Base-by-base conservation (phyloP, 2,888 invertebrate species). In the Plusia festucae region DNA sequence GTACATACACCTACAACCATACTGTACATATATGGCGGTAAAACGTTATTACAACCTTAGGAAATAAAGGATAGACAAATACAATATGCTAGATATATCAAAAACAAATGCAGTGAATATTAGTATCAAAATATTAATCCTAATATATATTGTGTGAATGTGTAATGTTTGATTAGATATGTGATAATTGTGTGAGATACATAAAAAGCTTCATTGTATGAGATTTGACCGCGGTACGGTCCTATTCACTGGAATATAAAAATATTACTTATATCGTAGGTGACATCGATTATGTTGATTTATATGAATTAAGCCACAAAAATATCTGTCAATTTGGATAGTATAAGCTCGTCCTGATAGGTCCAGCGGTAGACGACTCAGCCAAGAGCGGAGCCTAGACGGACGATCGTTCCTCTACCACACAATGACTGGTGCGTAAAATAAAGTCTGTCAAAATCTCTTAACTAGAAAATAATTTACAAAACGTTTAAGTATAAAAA, bases 101-200 rank as follows among this genome's bases (percentile, higher is more conserved):
- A 92, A 92, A 93, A 82, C 82, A 93, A 93, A 93, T 89, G 91
- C 90, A 88, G 91, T 91, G 93, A 94, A 94, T 92, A 94, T 93
- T 88, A 86, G 86, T 95, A 95, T 94, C 94, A 95, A 95, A 95
- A 95, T 90, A 90, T 93, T 92, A 92, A 85, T 84, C 85, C 90
- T 93, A 93, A 91, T 90, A 90, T 90, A 82, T 83, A 89, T 88
- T 78, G 88, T 90, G 92, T 88, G 88, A 88, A 87, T 82, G 90
- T 90, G 89, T 40, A 90, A 88, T 85, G 87, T 86, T 88, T 81
- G 88, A 89, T 90, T 91, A 93, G 95, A 94, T 94, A 95, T 95
- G 94, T 94, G 93, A 91, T 90, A 92, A 88, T 91, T 90, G 89
- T 89, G 88, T 88, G 88, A 93, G 87, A 88, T 91, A 92, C 86